Conservation (phyloP, 2,888 invertebrate species). For the Clitarchus hookeri region DNA sequence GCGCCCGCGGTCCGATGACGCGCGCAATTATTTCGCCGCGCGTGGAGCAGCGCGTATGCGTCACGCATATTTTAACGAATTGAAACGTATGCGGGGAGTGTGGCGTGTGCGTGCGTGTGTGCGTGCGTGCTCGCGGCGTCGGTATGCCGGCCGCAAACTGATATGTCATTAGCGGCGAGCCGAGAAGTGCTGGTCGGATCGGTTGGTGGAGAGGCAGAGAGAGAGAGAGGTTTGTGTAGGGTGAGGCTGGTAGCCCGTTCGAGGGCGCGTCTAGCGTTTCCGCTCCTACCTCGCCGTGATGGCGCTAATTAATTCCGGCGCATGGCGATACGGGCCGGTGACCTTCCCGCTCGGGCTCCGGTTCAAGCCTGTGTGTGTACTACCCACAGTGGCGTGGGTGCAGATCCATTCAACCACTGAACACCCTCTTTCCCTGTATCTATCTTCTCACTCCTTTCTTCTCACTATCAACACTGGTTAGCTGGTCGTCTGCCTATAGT, state of each 20-base stretch:
- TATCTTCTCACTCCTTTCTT: no score
- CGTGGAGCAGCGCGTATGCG: not conserved
- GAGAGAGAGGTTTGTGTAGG: not conserved
- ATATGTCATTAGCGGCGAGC: slow-evolving; percentile 14
- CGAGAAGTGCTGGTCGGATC: not conserved
- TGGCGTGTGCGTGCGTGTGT: not conserved
- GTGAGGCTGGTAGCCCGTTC: not conserved
- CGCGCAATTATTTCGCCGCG: not conserved
- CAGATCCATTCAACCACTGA: no score
- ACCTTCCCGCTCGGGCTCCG: no score
- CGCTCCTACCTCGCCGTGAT: not conserved
- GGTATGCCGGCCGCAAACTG: slow-evolving; percentile 8
- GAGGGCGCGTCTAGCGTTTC: not conserved
- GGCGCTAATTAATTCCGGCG: not conserved
- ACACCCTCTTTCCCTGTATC: no score
- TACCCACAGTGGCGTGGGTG: no score
- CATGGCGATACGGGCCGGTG: not conserved
- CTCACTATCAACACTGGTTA: no score
- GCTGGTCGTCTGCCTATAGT: no score
- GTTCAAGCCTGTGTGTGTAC: no score
- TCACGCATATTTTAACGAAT: slow-evolving; percentile 8
- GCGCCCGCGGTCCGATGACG: not conserved
- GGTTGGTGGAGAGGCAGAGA: no score
- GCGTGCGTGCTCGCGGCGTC: not conserved
- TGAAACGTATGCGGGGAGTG: not conserved